Evolutionary conservation across 2,113 vertebrate genomes (phyloP), one percentile per base, ranked within the genome.

Genomic region (Poecilia latipinna): DNA sequence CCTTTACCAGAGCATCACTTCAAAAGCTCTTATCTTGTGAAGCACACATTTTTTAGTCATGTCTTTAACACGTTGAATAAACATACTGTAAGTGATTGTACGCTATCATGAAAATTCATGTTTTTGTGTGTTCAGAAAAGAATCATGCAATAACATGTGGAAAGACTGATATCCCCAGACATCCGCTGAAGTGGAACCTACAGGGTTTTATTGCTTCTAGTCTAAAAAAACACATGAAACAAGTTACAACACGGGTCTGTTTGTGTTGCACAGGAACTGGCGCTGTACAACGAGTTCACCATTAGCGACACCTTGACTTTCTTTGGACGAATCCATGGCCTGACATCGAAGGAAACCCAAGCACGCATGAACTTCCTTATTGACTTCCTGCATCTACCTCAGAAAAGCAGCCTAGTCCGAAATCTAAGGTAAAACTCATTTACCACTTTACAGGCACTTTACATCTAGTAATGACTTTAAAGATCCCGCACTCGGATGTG

Each of bases 221-320:
- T 62, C 32, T n/a, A 33, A 2, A 12, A 65, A 22, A 15, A 48
- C 19, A 19, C 32, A 4, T 12, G 26, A 4, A 26, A 3, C 12
- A 1, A 37, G 31, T 31, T 48, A 31, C 32, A 71, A 13, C 11
- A 13, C 4, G 4, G n/a, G 12, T 68, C 0, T 33, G 12, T 60
- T 67, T 77, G 51, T 78, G 72, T 80, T 44, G 15, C 12, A 3
- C 63, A 95, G 95, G 95, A 95, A 1, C 83, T 95, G 77, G 95
- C 94, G 0, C 37, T 95, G 64, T 95, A 95, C 90, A 92, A 85
- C 28, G 95, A 95, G 88, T 95, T 95, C 83, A 95, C 92, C 80
- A 95, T 95, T 79, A 86, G 91, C 1, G 89, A 95, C 88, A 95
- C 94, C 0, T 65, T 95, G 62, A 92, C 83, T 70, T 95, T 95